A percentile compares a stretch with the other conserved stretches of the same genome.
These are phyloP conservation scores for Keiferia lycopersicella DNA, from an alignment of 2,888 invertebrate species.

Conservation along the genomic window DNA sequence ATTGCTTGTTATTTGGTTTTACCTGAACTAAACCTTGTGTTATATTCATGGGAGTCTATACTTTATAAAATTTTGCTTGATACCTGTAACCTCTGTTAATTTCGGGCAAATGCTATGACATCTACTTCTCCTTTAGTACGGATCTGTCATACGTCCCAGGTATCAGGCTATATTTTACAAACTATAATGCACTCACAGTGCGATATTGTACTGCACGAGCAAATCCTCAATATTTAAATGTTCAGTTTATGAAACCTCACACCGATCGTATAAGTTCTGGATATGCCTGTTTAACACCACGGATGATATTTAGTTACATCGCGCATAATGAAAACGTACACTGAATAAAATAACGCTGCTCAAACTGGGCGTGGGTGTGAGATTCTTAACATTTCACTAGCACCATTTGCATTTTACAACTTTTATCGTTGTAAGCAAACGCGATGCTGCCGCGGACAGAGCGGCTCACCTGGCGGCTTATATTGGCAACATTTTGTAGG, in stretches of 20 bases:
- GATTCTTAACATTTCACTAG: conserved; percentile 75
- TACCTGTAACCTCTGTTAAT: too few relatives aligned
- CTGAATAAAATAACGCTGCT: conserved; percentile 67
- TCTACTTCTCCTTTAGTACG: too few relatives aligned
- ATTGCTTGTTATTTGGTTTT: too few relatives aligned
- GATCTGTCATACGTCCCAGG: too few relatives aligned
- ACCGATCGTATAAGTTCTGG: conserved; percentile 10
- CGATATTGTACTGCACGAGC: conserved; percentile 3
- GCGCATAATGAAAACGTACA: conserved; percentile 48
- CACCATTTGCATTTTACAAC: conserved; percentile 78
- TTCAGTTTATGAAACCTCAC: conserved; percentile 20
- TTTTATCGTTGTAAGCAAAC: conserved; percentile 73
- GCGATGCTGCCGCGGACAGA: conserved; percentile 62
- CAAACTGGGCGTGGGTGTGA: conserved; percentile 62
- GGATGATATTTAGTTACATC: conserved; percentile 30
- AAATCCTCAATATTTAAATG: conserved; percentile 9
- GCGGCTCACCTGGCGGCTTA: conserved; percentile 56
- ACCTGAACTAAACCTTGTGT: too few relatives aligned
- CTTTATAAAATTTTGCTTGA: too few relatives aligned
- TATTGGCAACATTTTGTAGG: conserved; percentile 58
- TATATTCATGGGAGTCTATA: too few relatives aligned
- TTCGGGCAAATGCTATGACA: too few relatives aligned
- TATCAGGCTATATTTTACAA: too few relatives aligned
- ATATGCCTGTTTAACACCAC: conserved; percentile 28
- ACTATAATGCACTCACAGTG: too few relatives aligned